Evolutionary conservation across 2,113 vertebrate genomes (phyloP), one percentile per base, ranked within the genome.

Genomic region (Lipophrys pholis): DNA sequence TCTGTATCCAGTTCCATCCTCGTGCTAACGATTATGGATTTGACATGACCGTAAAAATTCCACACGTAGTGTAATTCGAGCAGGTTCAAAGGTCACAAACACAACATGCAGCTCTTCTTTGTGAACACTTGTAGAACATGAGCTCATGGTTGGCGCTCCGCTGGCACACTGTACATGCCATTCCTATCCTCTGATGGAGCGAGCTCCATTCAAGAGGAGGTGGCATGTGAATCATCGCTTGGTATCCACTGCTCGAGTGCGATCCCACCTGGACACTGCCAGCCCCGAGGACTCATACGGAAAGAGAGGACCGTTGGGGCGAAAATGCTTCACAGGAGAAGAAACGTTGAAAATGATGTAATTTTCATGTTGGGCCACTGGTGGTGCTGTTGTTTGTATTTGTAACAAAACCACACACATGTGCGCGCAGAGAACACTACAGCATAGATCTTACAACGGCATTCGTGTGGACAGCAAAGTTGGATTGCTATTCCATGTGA

Each of bases 181-280:
- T 87, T 86, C 86, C 84, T 64, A 17, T 86, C 83, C 78, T 50
- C 64, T 86, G 87, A 89, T 75, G 83, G 41, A 78, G 68, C 0
- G 53, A 76, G 63, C 54, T 52, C 61, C 69, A 70, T 80, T 81
- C 16, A 61, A 68, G 69, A 45, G 35, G 3, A 48, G 74, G 57
- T 61, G 51, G 50, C 7, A 61, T 86, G 71, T 16, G 75, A 73
- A 76, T 86, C 80, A 53, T 71, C 12, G 7, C 83, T 81, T 52
- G 75, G 89, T 89, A 87, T 69, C 82, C 38, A 48, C 54, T 16
- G 9, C 43, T 57, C 73, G 38, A 63, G 60, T 52, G 11, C 69
- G 78, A 67, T 68, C 80, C 73, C 71, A 63, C 73, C 78, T 63
- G 70, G 64, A 39, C 73, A n/a, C n/a, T n/a, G n/a, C n/a, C n/a